Base-by-base conservation (phyloP, 1,140 invertebrate genomes). In the Drosophila nebulosa region DNA sequence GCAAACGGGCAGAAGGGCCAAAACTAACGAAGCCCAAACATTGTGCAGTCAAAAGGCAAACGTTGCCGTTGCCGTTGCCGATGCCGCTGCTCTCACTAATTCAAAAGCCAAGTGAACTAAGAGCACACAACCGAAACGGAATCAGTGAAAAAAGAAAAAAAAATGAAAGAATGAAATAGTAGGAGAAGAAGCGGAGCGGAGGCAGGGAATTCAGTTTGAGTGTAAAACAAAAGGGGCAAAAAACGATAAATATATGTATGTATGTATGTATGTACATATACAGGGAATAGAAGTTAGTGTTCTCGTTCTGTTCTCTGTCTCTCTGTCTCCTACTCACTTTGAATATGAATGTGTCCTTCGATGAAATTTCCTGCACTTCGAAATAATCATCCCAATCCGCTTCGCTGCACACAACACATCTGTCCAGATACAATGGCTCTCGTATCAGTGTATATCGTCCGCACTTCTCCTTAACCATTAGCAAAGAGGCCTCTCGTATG, bases 291-390 rank as follows among this genome's bases (percentile, higher is more conserved):
- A 32, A 22, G n/a, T 14, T 30, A 30, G 24, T 61, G 21, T 26
- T 6, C 70, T 57, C 30, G 60, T 46, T 46, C 39, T n/a, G n/a
- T n/a, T 21, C 39, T 21, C 39, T 21, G 9, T 32, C 30, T 32
- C 30, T 10, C 9, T 32, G 51, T 16, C 51, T 26, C 64, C 64
- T 90, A 89, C 90, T 91, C 93, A 98, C 97, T 95, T 98, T 98
- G 92, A 99, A 97, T 90, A 98, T 96, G 92, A 96, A 98, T 52
- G 97, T 96, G 90, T 99, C 97, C 92, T 97, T 98, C 57, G 96
- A 97, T 69, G 95, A 94, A 69, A 98, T 94, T 92, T 99, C 97
- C 92, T 98, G 97, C 77, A 99, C 94, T 94, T 99, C 98, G 92
- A 99, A 98, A 91, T 97, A 97, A 91, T 98, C 97, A 90, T 97